Percentiles rank a stretch among this genome's conserved stretches.
These are phyloP conservation scores for Horisme vitalbata DNA, from an alignment of 2,888 invertebrate genomes.

Conservation along the genomic window DNA sequence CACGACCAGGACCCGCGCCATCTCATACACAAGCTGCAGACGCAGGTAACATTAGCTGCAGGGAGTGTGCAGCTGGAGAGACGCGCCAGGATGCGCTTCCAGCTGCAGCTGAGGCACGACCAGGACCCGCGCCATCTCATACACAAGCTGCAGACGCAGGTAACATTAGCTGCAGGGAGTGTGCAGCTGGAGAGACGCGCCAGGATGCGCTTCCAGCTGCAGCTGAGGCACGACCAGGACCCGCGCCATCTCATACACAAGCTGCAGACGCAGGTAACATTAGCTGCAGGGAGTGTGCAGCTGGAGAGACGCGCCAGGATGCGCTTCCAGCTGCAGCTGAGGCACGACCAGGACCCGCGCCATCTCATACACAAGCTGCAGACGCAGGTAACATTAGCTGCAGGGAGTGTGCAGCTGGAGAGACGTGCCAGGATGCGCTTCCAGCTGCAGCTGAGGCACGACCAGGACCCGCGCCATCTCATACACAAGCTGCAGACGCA, in stretches of 20 bases:
- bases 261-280: constrained; percentile 92
- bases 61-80: constrained; percentile 83
- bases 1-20: constrained; percentile 95
- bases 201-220: constrained; percentile 96
- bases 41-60: constrained; percentile 76
- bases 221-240: constrained; percentile 95
- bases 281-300: too few species aligned
- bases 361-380: constrained; percentile 96
- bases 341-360: constrained; percentile 95
- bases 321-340: constrained; percentile 96
- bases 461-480: constrained; percentile 95
- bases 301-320: constrained; percentile 93
- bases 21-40: constrained; percentile 96
- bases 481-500: constrained; percentile 96
- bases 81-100: constrained; percentile 96
- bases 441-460: constrained; percentile 94
- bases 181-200: constrained; percentile 89
- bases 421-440: constrained; percentile 96
- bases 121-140: constrained; percentile 97
- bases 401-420: too few species aligned
- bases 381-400: constrained; percentile 90
- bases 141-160: constrained; percentile 93
- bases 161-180: constrained; percentile 38
- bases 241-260: constrained; percentile 95
- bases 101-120: constrained; percentile 94